Evolutionary conservation across 2,888 invertebrate genomes (phyloP).

Genomic region (Diplazon laetatorius): DNA sequence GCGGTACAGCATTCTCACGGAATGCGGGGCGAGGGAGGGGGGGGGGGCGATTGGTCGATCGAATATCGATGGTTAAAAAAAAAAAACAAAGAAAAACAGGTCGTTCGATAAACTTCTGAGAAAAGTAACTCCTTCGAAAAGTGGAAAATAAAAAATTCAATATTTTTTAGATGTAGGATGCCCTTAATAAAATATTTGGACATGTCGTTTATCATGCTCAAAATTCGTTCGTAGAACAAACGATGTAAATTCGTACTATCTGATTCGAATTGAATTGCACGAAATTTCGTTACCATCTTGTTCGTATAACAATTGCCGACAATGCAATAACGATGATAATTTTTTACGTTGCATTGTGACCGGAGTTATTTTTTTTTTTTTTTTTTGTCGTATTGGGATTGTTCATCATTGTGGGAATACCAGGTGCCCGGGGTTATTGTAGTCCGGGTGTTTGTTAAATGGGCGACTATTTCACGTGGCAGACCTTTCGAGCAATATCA

Average conservation of each 20-base stretch:
- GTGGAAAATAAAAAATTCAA: no score
- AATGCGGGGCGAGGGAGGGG: not conserved
- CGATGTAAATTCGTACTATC: no score
- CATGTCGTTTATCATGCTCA: no score
- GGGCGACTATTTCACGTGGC: conserved; percentile 3
- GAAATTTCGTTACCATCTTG: no score
- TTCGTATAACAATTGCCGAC: no score
- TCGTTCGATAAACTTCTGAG: no score
- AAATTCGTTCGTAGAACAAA: no score
- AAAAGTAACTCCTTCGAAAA: no score
- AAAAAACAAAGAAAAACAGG: no score
- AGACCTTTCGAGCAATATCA: conserved; percentile 34
- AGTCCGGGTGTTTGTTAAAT: conserved; percentile 14
- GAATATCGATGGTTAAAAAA: not conserved
- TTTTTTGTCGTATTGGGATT: not conserved
- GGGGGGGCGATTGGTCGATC: not conserved
- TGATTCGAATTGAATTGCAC: no score
- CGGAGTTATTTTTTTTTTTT: conserved; percentile 16
- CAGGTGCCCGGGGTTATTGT: conserved; percentile 10
- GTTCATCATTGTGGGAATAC: conserved; percentile 13
- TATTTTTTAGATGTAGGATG: no score
- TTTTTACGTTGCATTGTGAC: not conserved
- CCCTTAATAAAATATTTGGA: no score
- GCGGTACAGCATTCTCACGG: conserved; percentile 5
- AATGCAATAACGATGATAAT: not conserved